Percentiles rank a stretch among this genome's conserved stretches.
These are phyloP conservation scores for Euwallacea similis DNA, from an alignment of 1,140 invertebrate species.

Conservation along the genomic window DNA sequence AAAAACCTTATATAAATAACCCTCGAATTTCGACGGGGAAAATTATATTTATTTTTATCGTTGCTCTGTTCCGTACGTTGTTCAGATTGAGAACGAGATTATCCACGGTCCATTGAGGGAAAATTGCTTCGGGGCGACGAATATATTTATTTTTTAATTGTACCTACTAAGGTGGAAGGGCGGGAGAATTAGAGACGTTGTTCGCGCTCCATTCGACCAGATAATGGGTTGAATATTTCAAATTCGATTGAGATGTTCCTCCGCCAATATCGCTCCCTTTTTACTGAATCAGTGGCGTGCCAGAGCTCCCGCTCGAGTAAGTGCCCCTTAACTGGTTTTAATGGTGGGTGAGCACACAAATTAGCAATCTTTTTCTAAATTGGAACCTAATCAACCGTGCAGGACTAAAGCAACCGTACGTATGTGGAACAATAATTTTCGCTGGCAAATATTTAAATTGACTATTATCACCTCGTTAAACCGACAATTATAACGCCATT, in stretches of 20 bases:
- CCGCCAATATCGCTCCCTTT: background rate
- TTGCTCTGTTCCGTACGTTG: conserved; percentile 37
- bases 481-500: conserved; percentile 12
- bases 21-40: conserved; percentile 29
- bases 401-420: background rate
- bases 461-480: conserved; percentile 10
- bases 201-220: conserved; percentile 32
- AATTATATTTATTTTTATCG: conserved; percentile 40
- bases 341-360: background rate
- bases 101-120: conserved; percentile 42
- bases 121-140: conserved; percentile 39
- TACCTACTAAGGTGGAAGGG: conserved; percentile 41
- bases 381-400: conserved; percentile 4
- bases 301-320: background rate
- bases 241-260: conserved; percentile 23
- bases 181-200: conserved; percentile 34
- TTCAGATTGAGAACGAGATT: conserved; percentile 44
- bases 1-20: conserved; percentile 37
- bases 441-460: conserved; percentile 15
- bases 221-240: conserved; percentile 30
- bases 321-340: background rate
- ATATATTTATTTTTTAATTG: conserved; percentile 45
- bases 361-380: conserved; percentile 5
- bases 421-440: conserved; percentile 16
- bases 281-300: conserved; percentile 2